Percentiles rank a stretch among this genome's conserved stretches.
phyloP scores from a whole-genome alignment of 1,140 invertebrate species.

The Sycophila sp. region DNA sequence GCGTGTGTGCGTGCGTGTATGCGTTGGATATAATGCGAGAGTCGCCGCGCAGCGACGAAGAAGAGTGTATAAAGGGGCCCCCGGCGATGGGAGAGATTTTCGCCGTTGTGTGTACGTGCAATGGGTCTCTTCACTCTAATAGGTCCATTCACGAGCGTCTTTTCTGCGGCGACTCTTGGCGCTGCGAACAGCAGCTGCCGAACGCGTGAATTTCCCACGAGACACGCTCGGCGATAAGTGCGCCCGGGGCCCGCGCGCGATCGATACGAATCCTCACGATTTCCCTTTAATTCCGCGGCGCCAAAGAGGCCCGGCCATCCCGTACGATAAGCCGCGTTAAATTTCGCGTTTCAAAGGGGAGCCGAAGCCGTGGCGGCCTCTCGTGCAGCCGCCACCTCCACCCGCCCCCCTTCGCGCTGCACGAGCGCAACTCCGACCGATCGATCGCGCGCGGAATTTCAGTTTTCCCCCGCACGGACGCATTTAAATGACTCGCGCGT shows the following conservation, averaged over 20 bases:
- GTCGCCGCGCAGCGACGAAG: too few species aligned
- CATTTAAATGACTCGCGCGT: background rate
- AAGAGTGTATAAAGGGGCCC: too few species aligned
- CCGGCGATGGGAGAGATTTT: too few species aligned
- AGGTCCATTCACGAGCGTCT: constrained; percentile 20
- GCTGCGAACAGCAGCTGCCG: constrained; percentile 25
- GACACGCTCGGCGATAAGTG: constrained; percentile 10
- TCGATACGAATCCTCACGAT: constrained; percentile 26
- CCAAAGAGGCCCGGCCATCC: background rate
- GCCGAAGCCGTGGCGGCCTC: background rate
- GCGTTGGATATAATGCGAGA: too few species aligned
- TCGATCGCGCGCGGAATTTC: background rate
- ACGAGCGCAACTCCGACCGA: too few species aligned
- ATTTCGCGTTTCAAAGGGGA: constrained; percentile 9
- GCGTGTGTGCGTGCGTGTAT: background rate
- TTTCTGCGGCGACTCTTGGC: constrained; percentile 8
- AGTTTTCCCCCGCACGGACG: too few species aligned
- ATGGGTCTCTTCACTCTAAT: constrained; percentile 10
- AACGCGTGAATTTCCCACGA: constrained; percentile 32
- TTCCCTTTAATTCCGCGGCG: constrained; percentile 17
- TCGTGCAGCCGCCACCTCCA: too few species aligned
- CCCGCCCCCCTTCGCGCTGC: background rate
- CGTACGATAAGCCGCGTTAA: constrained; percentile 5
- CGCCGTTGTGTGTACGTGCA: background rate
- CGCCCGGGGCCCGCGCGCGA: background rate